Base-by-base conservation (phyloP, 2,888 invertebrate genomes). In the Oscheius myriophilus region DNA sequence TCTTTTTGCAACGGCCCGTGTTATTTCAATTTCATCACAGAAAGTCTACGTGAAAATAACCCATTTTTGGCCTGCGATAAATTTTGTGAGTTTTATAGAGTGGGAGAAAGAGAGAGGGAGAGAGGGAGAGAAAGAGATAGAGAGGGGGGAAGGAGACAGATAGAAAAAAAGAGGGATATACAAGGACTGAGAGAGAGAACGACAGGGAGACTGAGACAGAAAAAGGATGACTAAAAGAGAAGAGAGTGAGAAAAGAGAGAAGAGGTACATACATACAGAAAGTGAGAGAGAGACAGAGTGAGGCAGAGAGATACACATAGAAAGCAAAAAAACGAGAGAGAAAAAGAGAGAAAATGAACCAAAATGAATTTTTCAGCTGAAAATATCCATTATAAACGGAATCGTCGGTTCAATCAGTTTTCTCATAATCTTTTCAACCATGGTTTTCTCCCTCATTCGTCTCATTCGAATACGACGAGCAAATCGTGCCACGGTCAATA, bases 61-160 rank as follows among this genome's bases (percentile, higher is more conserved):
- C 16, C 61, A 61, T 26, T n/a, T 61, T n/a, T 49, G 18, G n/a
- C 11, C 21, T 14, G 46, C 9, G 2, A 18, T 46, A 1, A 49
- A 61, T 39, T 46, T 61, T 18, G 61, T 61, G 33, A 61, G 49
- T 45, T 21, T 26, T 4, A 25, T 14, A 54, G 53, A n/a, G n/a
- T 4, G 26, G 14, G 23, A 12, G 12, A n/a, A 14, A 46, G 49
- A 49, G 16, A 49, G 16, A 61, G n/a, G 7, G 26, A 26, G 11
- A 21, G 49, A 2, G 26, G 0, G 11, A 25, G 33, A 1, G 33
- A 61, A 33, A 6, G 33, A 33, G 33, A 6, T 3, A 33, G 33
- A 6, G 33, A 33, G 33, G 33, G 9, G 33, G 3, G 33, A 33
- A 9, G 3, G 33, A n/a, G n/a, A n/a, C n/a, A 33, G 33, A 6